phyloP scores from a whole-genome alignment of 2,888 invertebrate genomes.

The Agonopterix heracliana region DNA sequence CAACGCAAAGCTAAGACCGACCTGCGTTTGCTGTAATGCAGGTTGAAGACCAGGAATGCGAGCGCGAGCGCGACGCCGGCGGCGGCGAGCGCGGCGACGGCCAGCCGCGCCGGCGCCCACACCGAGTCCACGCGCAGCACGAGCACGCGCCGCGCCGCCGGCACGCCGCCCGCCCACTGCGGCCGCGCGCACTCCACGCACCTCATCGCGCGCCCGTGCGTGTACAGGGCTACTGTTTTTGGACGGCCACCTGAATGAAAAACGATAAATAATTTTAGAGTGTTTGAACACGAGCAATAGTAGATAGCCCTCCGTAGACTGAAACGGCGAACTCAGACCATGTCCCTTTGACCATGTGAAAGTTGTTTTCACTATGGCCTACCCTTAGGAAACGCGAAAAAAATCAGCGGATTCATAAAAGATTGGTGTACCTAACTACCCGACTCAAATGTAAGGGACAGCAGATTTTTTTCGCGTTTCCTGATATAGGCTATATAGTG shows the following conservation, averaged over 20 bases:
- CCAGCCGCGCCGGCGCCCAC: conserved; percentile 84
- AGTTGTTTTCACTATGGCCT: not conserved
- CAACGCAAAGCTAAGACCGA: conserved; percentile 32
- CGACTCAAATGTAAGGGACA: no score
- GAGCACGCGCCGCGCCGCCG: conserved; percentile 86
- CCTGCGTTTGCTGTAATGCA: conserved; percentile 89
- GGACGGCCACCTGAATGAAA: conserved; percentile 78
- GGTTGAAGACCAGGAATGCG: conserved; percentile 87
- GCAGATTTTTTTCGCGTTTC: no score
- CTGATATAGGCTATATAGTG: no score
- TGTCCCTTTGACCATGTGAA: not conserved
- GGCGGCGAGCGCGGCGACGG: conserved; percentile 82
- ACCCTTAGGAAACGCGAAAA: not conserved
- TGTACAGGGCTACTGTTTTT: conserved; percentile 84
- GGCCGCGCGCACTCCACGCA: conserved; percentile 85
- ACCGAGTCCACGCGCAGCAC: conserved; percentile 86
- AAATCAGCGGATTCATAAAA: no score
- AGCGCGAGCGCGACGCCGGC: conserved; percentile 85
- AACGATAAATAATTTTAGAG: not conserved
- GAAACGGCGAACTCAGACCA: not conserved
- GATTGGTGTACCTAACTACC: no score
- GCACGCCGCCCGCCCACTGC: conserved; percentile 84
- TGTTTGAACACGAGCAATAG: no score
- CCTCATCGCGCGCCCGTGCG: conserved; percentile 72
- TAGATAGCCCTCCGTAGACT: no score